Evolutionary conservation across 64 coral and sea anemone genomes (phyloP).

Genomic region (Porites australiensis): DNA sequence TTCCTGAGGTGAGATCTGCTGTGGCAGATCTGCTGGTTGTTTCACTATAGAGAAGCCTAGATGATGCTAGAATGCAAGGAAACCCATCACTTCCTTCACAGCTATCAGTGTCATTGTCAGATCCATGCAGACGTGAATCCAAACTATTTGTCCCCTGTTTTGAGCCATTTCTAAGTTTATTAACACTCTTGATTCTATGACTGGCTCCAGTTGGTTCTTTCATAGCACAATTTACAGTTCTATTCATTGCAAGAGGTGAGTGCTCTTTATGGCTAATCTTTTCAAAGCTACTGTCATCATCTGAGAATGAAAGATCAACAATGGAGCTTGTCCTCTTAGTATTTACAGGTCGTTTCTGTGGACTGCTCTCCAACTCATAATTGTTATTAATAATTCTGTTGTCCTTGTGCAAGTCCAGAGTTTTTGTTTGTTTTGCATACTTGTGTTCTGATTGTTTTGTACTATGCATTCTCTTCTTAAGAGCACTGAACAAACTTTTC

Average conservation of each 20-base stretch:
- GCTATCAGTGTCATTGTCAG: constrained; percentile 14
- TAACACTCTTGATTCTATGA: not conserved
- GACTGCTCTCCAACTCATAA: not conserved
- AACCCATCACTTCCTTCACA: constrained; percentile 34
- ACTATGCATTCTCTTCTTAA: constrained; percentile 2
- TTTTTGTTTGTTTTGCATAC: not conserved
- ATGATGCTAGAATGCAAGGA: constrained; percentile 6
- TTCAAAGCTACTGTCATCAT: not conserved
- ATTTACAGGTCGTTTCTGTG: not conserved
- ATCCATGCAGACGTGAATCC: not conserved
- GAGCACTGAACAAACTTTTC: constrained; percentile 35
- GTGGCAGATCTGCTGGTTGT: not conserved
- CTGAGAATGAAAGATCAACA: constrained; percentile 46
- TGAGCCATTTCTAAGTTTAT: not conserved
- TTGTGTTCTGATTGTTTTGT: not conserved
- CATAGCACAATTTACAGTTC: not conserved
- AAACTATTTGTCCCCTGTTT: not conserved
- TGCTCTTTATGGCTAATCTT: not conserved
- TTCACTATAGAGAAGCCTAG: not conserved
- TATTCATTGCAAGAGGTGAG: not conserved
- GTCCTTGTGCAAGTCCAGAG: not conserved
- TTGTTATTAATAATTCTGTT: not conserved
- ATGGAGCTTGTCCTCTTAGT: constrained; percentile 6
- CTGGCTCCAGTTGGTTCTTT: not conserved
- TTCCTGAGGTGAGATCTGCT: not conserved